A percentile compares a stretch with the other conserved stretches of the same genome.
These are phyloP conservation scores for Austrofundulus limnaeus DNA, from an alignment of 2,113 vertebrate genomes.

Conservation along the genomic window DNA sequence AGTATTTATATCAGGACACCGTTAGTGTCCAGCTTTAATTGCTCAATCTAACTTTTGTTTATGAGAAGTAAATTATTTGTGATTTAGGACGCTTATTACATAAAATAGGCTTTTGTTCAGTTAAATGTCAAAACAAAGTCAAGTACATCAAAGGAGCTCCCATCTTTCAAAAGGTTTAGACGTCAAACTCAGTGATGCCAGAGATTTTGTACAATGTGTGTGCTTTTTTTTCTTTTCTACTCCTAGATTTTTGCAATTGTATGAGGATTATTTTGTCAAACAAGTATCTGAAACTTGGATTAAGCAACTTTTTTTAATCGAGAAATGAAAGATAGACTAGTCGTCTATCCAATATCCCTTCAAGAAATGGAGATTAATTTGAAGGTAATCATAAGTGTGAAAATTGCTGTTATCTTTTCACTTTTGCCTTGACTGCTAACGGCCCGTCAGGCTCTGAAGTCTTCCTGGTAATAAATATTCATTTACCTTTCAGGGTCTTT, in stretches of 20 bases:
- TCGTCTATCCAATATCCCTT: constrained; percentile 67
- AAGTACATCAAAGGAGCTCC: too few species aligned
- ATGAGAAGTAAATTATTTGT: too few species aligned
- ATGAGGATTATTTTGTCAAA: constrained; percentile 61
- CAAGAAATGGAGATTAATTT: constrained; percentile 76
- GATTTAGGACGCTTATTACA: too few species aligned
- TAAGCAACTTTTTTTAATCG: constrained; percentile 63
- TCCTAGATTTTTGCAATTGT: constrained; percentile 48
- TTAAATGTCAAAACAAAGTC: too few species aligned
- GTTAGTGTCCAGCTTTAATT: too few species aligned
- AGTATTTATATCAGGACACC: too few species aligned
- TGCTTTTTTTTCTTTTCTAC: not conserved
- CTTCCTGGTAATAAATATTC: constrained; percentile 73
- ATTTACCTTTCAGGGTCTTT: constrained; percentile 74
- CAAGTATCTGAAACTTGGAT: constrained; percentile 59
- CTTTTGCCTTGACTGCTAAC: constrained; percentile 68
- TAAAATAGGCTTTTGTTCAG: too few species aligned
- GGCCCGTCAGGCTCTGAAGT: constrained; percentile 69
- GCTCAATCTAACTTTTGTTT: too few species aligned
- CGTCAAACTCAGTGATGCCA: not conserved
- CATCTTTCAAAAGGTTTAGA: not conserved
- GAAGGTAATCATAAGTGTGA: constrained; percentile 76
- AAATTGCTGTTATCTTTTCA: constrained; percentile 77
- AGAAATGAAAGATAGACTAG: constrained; percentile 63
- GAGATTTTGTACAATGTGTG: not conserved